Percentiles rank a stretch among this genome's conserved stretches.
Conservation (phyloP, 2,888 invertebrate species). For the Achlya flavicornis region DNA sequence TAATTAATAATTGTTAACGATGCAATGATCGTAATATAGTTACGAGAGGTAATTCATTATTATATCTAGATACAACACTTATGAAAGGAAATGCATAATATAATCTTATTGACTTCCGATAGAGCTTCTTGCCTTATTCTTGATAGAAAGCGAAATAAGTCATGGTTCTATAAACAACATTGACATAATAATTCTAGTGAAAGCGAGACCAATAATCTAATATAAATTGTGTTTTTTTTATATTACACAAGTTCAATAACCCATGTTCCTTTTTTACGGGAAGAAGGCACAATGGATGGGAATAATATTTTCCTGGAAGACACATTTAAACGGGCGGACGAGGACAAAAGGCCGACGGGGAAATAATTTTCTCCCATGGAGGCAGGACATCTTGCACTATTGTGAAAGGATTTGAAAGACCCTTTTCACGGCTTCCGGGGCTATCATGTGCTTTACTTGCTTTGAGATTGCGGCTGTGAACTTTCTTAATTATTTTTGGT, state of each 20-base stretch:
- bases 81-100: background rate
- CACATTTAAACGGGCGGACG: slow-evolving; percentile 52
- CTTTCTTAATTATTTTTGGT: background rate
- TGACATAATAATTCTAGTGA: slow-evolving; percentile 24
- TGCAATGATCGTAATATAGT: background rate
- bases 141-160: slow-evolving; percentile 28
- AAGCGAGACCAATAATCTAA: slow-evolving; percentile 26
- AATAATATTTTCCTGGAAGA: slow-evolving; percentile 59
- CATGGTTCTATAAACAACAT: slow-evolving; percentile 26
- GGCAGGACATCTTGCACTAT: slow-evolving; percentile 70
- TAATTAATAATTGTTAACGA: background rate
- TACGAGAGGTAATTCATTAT: background rate
- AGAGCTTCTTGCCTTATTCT: slow-evolving; percentile 15
- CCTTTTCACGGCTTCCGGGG: slow-evolving; percentile 58
- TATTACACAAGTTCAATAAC: slow-evolving; percentile 10
- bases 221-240: slow-evolving; percentile 14
- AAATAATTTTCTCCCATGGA: slow-evolving; percentile 73
- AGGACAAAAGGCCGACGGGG: slow-evolving; percentile 67
- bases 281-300: slow-evolving; percentile 40
- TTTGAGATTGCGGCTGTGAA: slow-evolving; percentile 5
- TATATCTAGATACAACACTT: background rate
- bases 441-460: slow-evolving; percentile 31
- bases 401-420: slow-evolving; percentile 74
- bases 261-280: slow-evolving; percentile 19
- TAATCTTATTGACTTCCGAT: slow-evolving; percentile 10